phyloP scores from a whole-genome alignment of 2,113 vertebrate species.

The Hylia prasina region DNA sequence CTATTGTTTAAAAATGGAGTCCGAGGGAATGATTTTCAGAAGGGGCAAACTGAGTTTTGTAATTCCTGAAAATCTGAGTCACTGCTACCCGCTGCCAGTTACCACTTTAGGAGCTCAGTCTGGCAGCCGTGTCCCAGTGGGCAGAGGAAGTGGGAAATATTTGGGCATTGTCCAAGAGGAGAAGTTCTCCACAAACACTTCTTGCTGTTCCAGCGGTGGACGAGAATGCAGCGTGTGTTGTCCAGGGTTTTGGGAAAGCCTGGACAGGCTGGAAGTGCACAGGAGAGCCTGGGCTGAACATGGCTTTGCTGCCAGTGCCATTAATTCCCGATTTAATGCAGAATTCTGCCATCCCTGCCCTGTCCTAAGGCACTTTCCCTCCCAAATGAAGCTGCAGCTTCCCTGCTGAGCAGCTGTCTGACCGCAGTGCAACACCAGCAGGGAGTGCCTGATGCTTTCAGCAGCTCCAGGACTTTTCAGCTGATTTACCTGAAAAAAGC shows the following conservation, averaged over 20 bases:
- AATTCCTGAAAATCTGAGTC: constrained; percentile 38
- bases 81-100: neutral
- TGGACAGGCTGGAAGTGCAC: neutral
- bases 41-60: neutral
- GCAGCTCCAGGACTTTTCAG: neutral
- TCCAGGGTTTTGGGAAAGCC: neutral
- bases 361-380: neutral
- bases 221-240: neutral
- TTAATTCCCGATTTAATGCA: neutral
- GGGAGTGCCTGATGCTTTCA: neutral
- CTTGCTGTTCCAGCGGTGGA: neutral
- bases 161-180: neutral
- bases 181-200: neutral
- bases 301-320: neutral
- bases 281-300: neutral
- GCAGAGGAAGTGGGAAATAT: constrained; percentile 37
- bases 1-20: neutral
- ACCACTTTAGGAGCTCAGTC: constrained; percentile 5
- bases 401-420: neutral
- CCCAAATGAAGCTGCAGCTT: neutral
- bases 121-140: constrained; percentile 4
- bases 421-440: accelerated
- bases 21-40: neutral
- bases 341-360: neutral
- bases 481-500: constrained; percentile 74